These are phyloP conservation scores for Congeria kusceri DNA, from an alignment of 2,888 invertebrate genomes.

Conservation along the genomic window DNA sequence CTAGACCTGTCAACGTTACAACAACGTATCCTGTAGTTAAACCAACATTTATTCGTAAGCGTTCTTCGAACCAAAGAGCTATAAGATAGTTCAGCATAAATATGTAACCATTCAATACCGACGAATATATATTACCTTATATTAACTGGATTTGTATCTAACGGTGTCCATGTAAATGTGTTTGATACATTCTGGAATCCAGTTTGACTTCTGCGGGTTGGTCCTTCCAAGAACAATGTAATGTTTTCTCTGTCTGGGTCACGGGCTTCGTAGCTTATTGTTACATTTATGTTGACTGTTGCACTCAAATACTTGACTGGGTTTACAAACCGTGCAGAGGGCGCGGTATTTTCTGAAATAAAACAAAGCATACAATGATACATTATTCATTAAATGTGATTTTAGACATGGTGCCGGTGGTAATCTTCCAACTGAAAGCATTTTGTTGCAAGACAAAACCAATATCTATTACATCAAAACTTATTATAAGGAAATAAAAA, in stretches of 20 bases:
- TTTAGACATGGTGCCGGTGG: too few species aligned
- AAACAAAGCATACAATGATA: background rate
- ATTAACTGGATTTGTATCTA: slow-evolving; percentile 31
- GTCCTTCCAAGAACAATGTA: slow-evolving; percentile 28
- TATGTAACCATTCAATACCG: background rate
- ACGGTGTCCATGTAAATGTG: slow-evolving; percentile 27
- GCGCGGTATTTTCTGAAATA: slow-evolving; percentile 27
- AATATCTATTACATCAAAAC: too few species aligned
- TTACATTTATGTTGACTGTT: background rate
- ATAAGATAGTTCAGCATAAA: too few species aligned
- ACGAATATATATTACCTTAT: slow-evolving; percentile 26
- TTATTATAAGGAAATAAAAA: too few species aligned
- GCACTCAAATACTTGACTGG: slow-evolving; percentile 8
- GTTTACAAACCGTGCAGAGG: slow-evolving; percentile 7
- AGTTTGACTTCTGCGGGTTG: background rate
- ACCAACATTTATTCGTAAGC: too few species aligned
- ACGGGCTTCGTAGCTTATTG: background rate
- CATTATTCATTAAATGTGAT: background rate
- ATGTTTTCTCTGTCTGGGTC: slow-evolving; percentile 18
- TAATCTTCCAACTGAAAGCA: too few species aligned
- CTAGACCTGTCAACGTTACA: too few species aligned
- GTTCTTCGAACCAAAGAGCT: too few species aligned
- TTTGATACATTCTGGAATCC: background rate
- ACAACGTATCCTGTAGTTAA: too few species aligned
- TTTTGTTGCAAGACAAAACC: too few species aligned